Evolutionary conservation across 92 coral and sea anemone genomes (phyloP), one percentile per base, ranked within the genome.

Genomic region (Actinernus sp.): DNA sequence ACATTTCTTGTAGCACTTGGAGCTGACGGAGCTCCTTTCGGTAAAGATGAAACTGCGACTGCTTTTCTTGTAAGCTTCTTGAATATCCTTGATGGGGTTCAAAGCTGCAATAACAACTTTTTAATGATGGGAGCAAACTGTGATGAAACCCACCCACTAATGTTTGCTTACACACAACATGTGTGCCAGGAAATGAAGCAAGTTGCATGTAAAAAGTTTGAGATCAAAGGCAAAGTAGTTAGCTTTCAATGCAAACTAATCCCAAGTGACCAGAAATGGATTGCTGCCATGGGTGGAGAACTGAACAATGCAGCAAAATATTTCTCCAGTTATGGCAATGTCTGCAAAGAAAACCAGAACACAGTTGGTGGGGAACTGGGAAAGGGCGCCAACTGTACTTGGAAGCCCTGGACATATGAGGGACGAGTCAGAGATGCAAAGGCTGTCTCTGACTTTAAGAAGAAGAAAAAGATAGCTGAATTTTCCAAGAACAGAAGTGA

Each of bases 41-140:
- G 41, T 6, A 34, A 34, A 34, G 41, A 34, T 34, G 41, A 34
- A 14, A 34, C 41, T 6, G 6, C 41, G 6, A 34, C 41, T 6
- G 41, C 41, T 6, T 34, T 6, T 34, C 14, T 34, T 6, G 41
- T 34, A 6, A 14, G 41, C 14, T 34, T n/a, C 14, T 34, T 34
- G 6, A 34, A 34, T 14, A 34, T 37, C 2, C 51, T 60, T 0
- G 52, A 60, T 46, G 60, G 61, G 10, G 28, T 66, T 12, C 74
- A 66, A 28, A 66, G 74, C 66, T 66, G 73, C 24, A 31, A 65
- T 16, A 31, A 66, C 27, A 52, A 26, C 22, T 66, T 40, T 20
- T 27, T 53, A 34, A 0, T 66, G 21, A 66, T 66, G 67, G 74
- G 74, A 52, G 74, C 67, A 3, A 66, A 45, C 45, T 66, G 74